These are phyloP conservation scores for Thyatira batis DNA, from an alignment of 2,888 invertebrate species.

Conservation along the genomic window DNA sequence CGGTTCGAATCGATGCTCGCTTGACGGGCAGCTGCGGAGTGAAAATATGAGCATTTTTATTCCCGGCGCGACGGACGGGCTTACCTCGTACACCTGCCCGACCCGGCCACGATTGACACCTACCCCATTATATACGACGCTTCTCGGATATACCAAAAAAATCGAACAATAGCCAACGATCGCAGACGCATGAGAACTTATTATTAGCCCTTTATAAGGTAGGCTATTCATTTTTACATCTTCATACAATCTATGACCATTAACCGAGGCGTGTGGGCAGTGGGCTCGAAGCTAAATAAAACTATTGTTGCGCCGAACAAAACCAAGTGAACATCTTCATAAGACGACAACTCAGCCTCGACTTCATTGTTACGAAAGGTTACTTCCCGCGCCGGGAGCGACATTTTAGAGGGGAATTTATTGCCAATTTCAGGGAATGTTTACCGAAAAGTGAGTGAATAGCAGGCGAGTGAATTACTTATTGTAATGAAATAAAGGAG, in stretches of 20 bases:
- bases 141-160: conserved; percentile 65
- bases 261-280: conserved; percentile 80
- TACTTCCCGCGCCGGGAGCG: conserved; percentile 53
- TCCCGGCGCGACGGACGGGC: conserved; percentile 45
- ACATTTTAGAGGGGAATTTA: conserved; percentile 76
- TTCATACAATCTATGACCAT: conserved; percentile 78
- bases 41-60: conserved; percentile 80
- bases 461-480: conserved; percentile 77
- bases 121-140: conserved; percentile 71
- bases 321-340: conserved; percentile 81
- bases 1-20: conserved; percentile 66
- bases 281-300: conserved; percentile 79
- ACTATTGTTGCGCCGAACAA: conserved; percentile 78
- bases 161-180: conserved; percentile 69
- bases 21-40: conserved; percentile 79
- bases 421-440: conserved; percentile 78
- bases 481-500: conserved; percentile 80
- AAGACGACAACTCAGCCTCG: conserved; percentile 60
- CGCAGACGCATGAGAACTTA: conserved; percentile 78
- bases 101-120: conserved; percentile 75
- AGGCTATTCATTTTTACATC: conserved; percentile 77
- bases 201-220: conserved; percentile 76
- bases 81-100: conserved; percentile 69
- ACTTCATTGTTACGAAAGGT: conserved; percentile 64
- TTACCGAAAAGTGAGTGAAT: conserved; percentile 77